Evolutionary conservation across 2,888 invertebrate genomes (phyloP).

Genomic region (Crepidodera aurea): DNA sequence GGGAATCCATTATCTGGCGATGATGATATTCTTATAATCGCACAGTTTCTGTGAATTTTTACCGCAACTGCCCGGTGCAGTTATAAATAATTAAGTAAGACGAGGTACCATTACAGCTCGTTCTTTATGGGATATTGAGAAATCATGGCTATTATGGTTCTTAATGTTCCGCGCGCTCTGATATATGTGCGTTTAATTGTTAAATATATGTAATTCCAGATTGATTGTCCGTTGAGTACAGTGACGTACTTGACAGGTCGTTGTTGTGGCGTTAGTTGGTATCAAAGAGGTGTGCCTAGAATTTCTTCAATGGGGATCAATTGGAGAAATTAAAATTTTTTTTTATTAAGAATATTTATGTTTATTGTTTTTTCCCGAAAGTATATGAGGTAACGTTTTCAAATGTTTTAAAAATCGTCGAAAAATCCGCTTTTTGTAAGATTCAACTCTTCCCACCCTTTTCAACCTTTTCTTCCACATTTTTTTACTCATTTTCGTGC

Average conservation of each 20-base stretch:
- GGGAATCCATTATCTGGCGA: not conserved
- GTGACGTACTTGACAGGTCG: not conserved
- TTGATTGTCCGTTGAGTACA: not conserved
- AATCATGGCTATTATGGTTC: conserved; percentile 2
- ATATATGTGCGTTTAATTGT: conserved; percentile 5
- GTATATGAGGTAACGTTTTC: too few relatives aligned
- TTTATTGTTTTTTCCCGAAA: too few relatives aligned
- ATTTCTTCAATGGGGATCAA: too few relatives aligned
- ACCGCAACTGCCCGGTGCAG: not conserved
- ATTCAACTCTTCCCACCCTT: too few relatives aligned
- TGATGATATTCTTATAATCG: conserved; percentile 4
- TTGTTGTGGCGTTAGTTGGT: too few relatives aligned
- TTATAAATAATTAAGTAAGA: conserved; percentile 9
- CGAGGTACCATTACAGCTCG: not conserved
- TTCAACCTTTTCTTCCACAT: too few relatives aligned
- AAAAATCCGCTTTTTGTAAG: too few relatives aligned
- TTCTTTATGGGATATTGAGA: not conserved
- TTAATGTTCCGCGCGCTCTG: not conserved
- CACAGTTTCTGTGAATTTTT: not conserved
- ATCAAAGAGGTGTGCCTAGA: too few relatives aligned
- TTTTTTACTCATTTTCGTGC: too few relatives aligned
- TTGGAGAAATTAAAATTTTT: too few relatives aligned
- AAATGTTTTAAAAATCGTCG: too few relatives aligned
- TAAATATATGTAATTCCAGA: conserved; percentile 7
- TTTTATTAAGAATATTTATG: too few relatives aligned